Conservation (phyloP, 2,888 invertebrate genomes). For the Cerastis rubricosa region DNA sequence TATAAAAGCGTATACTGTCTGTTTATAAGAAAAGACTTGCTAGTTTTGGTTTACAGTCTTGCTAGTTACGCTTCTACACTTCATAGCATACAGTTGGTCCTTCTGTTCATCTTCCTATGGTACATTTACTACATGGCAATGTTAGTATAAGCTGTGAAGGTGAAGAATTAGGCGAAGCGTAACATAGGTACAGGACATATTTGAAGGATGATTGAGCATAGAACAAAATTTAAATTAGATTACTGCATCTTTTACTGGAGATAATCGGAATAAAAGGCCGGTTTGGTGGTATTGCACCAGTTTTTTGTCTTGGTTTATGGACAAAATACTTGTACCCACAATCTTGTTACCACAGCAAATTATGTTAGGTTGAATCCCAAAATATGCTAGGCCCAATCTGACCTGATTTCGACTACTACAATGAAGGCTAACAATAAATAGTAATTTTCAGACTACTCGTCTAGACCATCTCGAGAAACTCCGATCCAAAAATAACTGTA, state of each 20-base stretch:
- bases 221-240: constrained; percentile 18
- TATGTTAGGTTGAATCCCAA: not conserved
- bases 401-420: not conserved
- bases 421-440: not conserved
- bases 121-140: not conserved
- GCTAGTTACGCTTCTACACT: no score
- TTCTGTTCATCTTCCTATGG: constrained; percentile 26
- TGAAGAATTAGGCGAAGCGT: constrained; percentile 43
- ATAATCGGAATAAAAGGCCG: not conserved
- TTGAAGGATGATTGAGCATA: constrained; percentile 4
- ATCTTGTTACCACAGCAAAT: not conserved
- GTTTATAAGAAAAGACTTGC: no score
- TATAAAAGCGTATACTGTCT: no score
- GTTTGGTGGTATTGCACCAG: not conserved
- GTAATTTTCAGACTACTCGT: not conserved
- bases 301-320: not conserved
- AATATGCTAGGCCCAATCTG: not conserved
- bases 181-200: constrained; percentile 28
- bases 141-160: constrained; percentile 38
- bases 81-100: not conserved
- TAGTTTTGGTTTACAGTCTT: no score
- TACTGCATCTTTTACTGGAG: not conserved
- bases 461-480: not conserved
- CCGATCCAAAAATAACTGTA: not conserved
- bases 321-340: not conserved